Conservation (phyloP, 2,113 vertebrate genomes). For the Aix galericulata region DNA sequence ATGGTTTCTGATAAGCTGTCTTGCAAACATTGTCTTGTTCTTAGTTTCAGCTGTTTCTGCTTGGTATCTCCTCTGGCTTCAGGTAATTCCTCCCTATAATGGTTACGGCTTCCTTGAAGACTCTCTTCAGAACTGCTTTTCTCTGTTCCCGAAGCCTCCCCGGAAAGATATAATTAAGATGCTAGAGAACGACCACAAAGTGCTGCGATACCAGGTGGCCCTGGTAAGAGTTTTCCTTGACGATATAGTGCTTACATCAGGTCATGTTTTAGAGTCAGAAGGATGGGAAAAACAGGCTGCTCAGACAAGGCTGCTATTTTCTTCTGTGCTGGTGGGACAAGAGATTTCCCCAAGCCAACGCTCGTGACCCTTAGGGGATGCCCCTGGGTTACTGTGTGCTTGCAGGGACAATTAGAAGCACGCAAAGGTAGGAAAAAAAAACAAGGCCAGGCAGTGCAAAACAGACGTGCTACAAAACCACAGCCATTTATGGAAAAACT, state of each 20-base stretch:
- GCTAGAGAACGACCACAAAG: constrained; percentile 84
- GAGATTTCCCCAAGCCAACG: neutral
- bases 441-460: neutral
- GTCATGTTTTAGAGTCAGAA: neutral
- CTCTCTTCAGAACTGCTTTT: constrained; percentile 90
- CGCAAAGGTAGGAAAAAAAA: neutral
- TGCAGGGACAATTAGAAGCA: neutral
- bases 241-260: neutral
- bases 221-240: constrained; percentile 80
- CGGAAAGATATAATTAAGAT: constrained; percentile 85
- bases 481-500: constrained; percentile 46
- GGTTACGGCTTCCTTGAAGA: constrained; percentile 91
- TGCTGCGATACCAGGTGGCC: constrained; percentile 82
- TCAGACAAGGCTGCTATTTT: neutral
- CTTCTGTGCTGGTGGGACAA: neutral
- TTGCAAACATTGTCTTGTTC: neutral
- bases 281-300: neutral
- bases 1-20: neutral
- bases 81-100: constrained; percentile 93
- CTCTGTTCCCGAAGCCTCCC: constrained; percentile 85
- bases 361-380: accelerated
- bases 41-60: neutral
- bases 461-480: neutral
- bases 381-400: neutral
- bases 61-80: constrained; percentile 16